Evolutionary conservation across 2,888 invertebrate genomes (phyloP).

Genomic region (Pecten maximus): DNA sequence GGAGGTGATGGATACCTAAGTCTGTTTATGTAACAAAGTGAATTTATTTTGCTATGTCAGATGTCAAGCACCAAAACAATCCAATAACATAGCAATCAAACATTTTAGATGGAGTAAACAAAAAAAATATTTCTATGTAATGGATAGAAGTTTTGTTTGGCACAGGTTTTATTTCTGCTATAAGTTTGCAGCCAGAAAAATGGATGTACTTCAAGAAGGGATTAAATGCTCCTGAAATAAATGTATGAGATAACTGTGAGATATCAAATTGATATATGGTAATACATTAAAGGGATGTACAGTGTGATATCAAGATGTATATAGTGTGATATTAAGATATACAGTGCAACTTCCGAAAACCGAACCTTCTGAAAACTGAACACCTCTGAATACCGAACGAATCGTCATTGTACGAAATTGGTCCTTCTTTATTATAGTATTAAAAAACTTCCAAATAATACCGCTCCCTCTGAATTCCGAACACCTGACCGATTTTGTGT

Average conservation of each 20-base stretch:
- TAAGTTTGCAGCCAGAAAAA: background rate
- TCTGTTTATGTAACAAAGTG: background rate
- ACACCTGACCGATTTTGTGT: too few species aligned
- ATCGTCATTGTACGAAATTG: too few species aligned
- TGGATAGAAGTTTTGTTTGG: background rate
- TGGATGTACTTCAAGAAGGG: too few species aligned
- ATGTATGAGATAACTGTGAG: background rate
- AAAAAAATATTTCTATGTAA: background rate
- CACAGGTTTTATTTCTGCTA: background rate
- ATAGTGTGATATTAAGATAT: background rate
- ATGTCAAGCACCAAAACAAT: background rate
- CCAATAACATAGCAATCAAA: constrained; percentile 9
- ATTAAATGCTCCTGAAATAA: too few species aligned
- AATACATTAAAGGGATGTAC: background rate
- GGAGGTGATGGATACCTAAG: background rate
- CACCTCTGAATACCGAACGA: too few species aligned
- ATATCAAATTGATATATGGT: background rate
- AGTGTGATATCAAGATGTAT: background rate
- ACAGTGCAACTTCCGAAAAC: too few species aligned
- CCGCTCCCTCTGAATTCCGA: too few species aligned
- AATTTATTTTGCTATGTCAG: background rate
- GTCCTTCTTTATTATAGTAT: too few species aligned
- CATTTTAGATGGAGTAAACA: background rate
- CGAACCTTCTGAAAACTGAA: too few species aligned
- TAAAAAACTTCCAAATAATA: too few species aligned